Percentiles rank a stretch among this genome's conserved stretches.
phyloP scores from a whole-genome alignment of 2,113 vertebrate genomes.

The Gulo gulo region DNA sequence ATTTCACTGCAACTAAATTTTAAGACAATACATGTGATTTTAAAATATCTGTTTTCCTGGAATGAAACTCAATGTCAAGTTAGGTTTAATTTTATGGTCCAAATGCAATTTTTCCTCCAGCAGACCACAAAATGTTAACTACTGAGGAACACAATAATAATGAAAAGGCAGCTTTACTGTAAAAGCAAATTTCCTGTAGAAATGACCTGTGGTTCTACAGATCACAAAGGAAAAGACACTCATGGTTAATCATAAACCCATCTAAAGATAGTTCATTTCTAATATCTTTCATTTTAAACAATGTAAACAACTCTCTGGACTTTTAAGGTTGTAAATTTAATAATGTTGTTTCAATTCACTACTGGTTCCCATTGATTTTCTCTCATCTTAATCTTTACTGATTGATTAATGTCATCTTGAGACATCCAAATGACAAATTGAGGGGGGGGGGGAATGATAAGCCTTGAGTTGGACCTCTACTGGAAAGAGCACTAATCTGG shows the following conservation, averaged over 20 bases:
- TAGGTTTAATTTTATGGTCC: conserved; percentile 35
- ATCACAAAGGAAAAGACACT: conserved; percentile 69
- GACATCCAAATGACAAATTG: conserved; percentile 72
- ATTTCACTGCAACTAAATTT: conserved; percentile 36
- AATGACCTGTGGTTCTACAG: conserved; percentile 25
- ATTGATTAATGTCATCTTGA: conserved; percentile 75
- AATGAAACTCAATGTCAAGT: conserved; percentile 29
- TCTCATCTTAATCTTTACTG: conserved; percentile 77
- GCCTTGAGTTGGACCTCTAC: conserved; percentile 38
- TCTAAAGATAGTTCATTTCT: conserved; percentile 66
- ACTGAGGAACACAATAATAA: conserved; percentile 45
- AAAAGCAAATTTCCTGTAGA: conserved; percentile 68
- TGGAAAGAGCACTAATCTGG: not conserved
- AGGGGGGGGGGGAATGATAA: conserved; percentile 66
- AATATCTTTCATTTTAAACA: conserved; percentile 71
- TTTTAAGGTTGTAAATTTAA: conserved; percentile 73
- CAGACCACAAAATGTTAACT: conserved; percentile 62
- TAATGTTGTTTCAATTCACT: conserved; percentile 78
- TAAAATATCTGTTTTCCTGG: conserved; percentile 47
- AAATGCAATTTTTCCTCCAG: conserved; percentile 51
- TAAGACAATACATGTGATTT: conserved; percentile 48
- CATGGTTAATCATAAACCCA: conserved; percentile 60
- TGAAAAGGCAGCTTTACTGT: conserved; percentile 35
- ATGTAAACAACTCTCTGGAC: conserved; percentile 66
- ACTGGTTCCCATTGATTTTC: conserved; percentile 79